Conservation (phyloP, 2,888 invertebrate genomes). For the Polyommatus iphigenia region DNA sequence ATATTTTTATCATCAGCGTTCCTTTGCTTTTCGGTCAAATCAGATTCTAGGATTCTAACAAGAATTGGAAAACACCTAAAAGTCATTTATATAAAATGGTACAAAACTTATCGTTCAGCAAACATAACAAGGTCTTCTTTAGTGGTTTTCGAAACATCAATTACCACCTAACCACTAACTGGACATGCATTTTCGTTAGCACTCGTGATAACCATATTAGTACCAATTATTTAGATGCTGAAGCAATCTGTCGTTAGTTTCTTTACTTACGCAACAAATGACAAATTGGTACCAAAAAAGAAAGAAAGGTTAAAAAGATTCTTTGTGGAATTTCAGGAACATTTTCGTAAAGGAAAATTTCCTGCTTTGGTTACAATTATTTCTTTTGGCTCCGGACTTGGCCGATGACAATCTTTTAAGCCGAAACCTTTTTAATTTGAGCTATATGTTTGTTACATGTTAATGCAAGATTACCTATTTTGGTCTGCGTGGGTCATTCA, state of each 20-base stretch:
- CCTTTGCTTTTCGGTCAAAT: too few species aligned
- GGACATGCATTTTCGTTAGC: conserved; percentile 42
- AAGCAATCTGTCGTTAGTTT: conserved; percentile 8
- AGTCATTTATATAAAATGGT: not conserved
- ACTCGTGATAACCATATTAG: conserved; percentile 72
- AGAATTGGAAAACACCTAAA: not conserved
- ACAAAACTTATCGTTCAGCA: conserved; percentile 2
- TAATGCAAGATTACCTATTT: conserved; percentile 26
- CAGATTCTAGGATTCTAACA: not conserved
- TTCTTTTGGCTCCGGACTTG: too few species aligned
- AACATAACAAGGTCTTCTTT: conserved; percentile 33
- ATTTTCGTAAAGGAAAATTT: not conserved
- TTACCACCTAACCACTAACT: conserved; percentile 39
- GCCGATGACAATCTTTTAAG: not conserved
- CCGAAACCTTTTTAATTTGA: not conserved
- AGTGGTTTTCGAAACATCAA: conserved; percentile 37
- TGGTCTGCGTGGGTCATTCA: conserved; percentile 56
- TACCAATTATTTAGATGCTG: conserved; percentile 39
- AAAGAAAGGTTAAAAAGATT: not conserved
- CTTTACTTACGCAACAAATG: conserved; percentile 3
- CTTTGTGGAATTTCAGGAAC: not conserved
- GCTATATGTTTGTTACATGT: not conserved
- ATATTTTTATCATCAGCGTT: conserved; percentile 5
- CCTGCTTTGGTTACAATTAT: not conserved
- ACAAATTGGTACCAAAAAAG: not conserved